Percentiles rank a stretch among this genome's conserved stretches.
Conservation (phyloP, 2,797 vertebrate genomes). For the Mormyrops attenuatus region DNA sequence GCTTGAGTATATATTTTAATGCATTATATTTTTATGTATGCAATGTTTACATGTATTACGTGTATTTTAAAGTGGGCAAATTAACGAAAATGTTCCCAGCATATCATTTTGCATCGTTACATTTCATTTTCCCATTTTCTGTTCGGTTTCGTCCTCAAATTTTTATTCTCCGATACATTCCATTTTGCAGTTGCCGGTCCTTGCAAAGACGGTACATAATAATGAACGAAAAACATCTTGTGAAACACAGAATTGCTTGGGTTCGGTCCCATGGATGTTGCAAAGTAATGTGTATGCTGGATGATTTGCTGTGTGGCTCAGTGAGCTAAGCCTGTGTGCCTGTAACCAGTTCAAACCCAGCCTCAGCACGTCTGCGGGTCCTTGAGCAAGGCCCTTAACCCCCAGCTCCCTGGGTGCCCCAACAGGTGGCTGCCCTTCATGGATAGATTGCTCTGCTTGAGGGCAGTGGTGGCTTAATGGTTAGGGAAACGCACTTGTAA, state of each 20-base stretch:
- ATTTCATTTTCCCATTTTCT: background rate
- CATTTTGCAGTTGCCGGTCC: background rate
- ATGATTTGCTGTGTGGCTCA: background rate
- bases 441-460: too few relatives aligned
- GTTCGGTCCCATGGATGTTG: background rate
- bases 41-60: background rate
- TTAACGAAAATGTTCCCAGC: background rate
- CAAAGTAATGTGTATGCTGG: background rate
- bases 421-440: too few relatives aligned
- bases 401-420: too few relatives aligned
- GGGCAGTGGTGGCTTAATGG: too few relatives aligned
- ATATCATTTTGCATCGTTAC: background rate
- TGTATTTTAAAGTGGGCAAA: background rate
- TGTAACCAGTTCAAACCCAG: too few relatives aligned
- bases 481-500: too few relatives aligned
- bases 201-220: background rate
- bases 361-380: too few relatives aligned
- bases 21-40: background rate
- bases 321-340: too few relatives aligned
- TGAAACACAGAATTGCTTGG: background rate
- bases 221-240: background rate
- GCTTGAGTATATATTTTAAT: background rate
- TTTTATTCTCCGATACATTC: background rate
- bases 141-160: background rate
- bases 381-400: too few relatives aligned